phyloP scores from a whole-genome alignment of 1,140 invertebrate species.

The Drosophila varians region DNA sequence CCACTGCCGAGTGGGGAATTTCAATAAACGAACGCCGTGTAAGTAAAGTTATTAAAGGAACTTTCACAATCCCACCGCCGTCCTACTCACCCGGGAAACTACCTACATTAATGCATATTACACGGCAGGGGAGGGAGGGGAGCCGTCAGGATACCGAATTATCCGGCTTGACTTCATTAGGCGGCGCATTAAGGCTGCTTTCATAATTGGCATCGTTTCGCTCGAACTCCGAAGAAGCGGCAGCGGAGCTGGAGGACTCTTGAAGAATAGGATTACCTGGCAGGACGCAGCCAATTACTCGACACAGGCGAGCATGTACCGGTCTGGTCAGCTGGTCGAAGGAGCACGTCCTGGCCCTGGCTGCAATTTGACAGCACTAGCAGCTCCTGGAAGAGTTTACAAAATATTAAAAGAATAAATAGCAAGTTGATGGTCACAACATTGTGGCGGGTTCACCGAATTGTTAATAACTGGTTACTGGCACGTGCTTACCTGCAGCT shows the following conservation, averaged over 20 bases:
- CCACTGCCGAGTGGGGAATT: conserved; percentile 38
- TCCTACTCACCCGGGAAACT: conserved; percentile 29
- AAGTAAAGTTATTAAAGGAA: conserved; percentile 78
- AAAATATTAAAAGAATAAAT: conserved; percentile 11
- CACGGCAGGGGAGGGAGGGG: too few relatives aligned
- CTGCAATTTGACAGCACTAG: conserved; percentile 19
- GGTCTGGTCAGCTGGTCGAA: background rate
- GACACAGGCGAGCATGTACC: background rate
- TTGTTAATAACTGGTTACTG: conserved; percentile 55
- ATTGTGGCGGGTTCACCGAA: conserved; percentile 41
- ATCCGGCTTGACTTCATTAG: background rate
- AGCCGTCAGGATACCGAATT: background rate
- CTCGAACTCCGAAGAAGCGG: background rate
- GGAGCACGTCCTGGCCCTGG: conserved; percentile 27
- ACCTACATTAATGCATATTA: conserved; percentile 59
- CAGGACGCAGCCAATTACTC: conserved; percentile 18
- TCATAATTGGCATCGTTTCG: background rate
- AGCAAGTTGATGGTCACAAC: background rate
- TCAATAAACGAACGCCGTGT: conserved; percentile 65
- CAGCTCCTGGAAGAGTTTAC: background rate
- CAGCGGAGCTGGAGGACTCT: too few relatives aligned
- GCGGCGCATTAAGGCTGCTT: background rate
- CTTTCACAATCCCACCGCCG: conserved; percentile 46
- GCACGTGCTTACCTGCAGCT: conserved; percentile 51
- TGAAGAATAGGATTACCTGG: too few relatives aligned